phyloP scores from a whole-genome alignment of 1,140 invertebrate species.

The Drosophila punjabiensis region DNA sequence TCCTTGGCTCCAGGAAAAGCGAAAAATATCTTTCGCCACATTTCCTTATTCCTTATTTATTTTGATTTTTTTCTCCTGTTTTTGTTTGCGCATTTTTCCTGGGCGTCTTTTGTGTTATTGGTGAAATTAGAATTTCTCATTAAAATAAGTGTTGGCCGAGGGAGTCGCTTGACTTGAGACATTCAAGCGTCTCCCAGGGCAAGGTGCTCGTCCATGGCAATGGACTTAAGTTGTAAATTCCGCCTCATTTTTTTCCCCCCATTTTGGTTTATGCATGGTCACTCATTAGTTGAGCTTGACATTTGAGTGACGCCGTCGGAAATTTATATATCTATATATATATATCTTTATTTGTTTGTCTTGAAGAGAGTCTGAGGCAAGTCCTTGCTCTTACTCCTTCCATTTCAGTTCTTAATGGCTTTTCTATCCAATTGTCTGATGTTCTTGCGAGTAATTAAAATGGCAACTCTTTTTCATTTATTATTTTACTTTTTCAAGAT shows the following conservation, averaged over 20 bases:
- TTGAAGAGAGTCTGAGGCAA: constrained; percentile 1
- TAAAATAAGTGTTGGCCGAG: constrained; percentile 80
- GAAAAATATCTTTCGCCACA: constrained; percentile 62
- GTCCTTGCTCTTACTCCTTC: constrained; percentile 10
- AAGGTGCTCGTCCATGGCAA: constrained; percentile 79
- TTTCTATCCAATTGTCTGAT: constrained; percentile 60
- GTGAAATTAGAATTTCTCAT: constrained; percentile 84
- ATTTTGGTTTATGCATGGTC: constrained; percentile 62
- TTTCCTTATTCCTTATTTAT: constrained; percentile 35
- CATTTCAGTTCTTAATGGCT: constrained; percentile 63
- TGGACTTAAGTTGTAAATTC: constrained; percentile 62
- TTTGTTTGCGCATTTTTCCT: constrained; percentile 65
- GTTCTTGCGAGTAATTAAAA: constrained; percentile 66
- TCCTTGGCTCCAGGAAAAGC: constrained; percentile 33
- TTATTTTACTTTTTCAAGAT: not conserved
- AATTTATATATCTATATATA: constrained; percentile 23
- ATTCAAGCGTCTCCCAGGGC: constrained; percentile 51
- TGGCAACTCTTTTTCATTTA: constrained; percentile 52
- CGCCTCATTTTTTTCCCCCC: constrained; percentile 2
- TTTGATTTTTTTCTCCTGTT: constrained; percentile 1
- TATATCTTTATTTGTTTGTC: constrained; percentile 22
- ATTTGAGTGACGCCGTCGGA: constrained; percentile 51
- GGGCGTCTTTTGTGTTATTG: constrained; percentile 73
- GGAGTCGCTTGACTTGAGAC: constrained; percentile 77
- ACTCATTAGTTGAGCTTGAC: constrained; percentile 78